A percentile compares a stretch with the other conserved stretches of the same genome.
phyloP scores from a whole-genome alignment of 2,888 invertebrate species.

The Ellobium chinense region DNA sequence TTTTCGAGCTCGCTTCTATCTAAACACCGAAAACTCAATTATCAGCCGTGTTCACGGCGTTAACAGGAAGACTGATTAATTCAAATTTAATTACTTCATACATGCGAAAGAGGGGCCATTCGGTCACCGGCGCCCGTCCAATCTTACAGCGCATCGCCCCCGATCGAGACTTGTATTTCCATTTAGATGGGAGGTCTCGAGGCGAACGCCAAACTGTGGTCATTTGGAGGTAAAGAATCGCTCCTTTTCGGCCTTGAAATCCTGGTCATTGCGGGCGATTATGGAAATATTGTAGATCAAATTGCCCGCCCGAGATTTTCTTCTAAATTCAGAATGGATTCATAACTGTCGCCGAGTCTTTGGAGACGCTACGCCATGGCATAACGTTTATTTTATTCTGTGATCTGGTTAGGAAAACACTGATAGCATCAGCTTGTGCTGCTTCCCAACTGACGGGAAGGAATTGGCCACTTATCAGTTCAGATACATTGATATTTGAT shows the following conservation, averaged over 20 bases:
- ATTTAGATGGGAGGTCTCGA: slow-evolving; percentile 50
- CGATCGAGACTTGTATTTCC: slow-evolving; percentile 48
- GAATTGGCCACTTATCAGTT: neutral
- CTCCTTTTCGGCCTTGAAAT: neutral
- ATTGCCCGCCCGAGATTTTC: slow-evolving; percentile 25
- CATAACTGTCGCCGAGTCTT: slow-evolving; percentile 25
- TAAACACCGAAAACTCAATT: slow-evolving; percentile 58
- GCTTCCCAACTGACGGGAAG: neutral
- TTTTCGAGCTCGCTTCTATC: slow-evolving; percentile 51
- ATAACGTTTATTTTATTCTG: slow-evolving; percentile 23
- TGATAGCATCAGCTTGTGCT: slow-evolving; percentile 24
- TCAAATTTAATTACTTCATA: slow-evolving; percentile 70
- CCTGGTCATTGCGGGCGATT: slow-evolving; percentile 27
- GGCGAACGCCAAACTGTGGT: slow-evolving; percentile 21
- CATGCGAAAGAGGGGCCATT: slow-evolving; percentile 50
- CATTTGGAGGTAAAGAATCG: slow-evolving; percentile 25
- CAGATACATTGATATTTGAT: slow-evolving; percentile 15
- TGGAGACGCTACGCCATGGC: slow-evolving; percentile 7
- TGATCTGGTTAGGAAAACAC: neutral
- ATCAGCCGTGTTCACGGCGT: slow-evolving; percentile 55
- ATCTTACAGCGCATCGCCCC: slow-evolving; percentile 47
- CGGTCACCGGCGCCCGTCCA: slow-evolving; percentile 24
- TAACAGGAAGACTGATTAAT: slow-evolving; percentile 67
- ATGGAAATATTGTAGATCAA: slow-evolving; percentile 41
- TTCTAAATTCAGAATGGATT: slow-evolving; percentile 33